Evolutionary conservation across 2,888 invertebrate genomes (phyloP).

Genomic region (Oligia latruncula): DNA sequence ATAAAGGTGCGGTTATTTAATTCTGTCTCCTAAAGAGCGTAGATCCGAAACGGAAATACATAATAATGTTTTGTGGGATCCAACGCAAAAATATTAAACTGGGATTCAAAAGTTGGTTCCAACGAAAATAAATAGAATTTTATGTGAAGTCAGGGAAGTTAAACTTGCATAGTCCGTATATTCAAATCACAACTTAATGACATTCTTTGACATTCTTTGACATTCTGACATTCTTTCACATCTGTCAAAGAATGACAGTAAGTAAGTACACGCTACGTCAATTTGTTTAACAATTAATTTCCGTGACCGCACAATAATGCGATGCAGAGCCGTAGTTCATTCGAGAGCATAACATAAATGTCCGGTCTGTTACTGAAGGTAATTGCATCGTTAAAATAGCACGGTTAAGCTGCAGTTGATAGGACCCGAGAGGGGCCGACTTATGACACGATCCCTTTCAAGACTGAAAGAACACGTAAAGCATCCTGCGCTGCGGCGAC

Average conservation of each 20-base stretch:
- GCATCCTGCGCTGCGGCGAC: neutral
- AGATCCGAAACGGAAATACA: too few relatives aligned
- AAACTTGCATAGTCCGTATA: neutral
- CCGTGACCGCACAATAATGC: slow-evolving; percentile 1
- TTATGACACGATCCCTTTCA: slow-evolving; percentile 35
- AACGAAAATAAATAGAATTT: neutral
- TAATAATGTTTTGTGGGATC: too few relatives aligned
- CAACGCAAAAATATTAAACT: too few relatives aligned
- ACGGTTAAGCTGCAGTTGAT: slow-evolving; percentile 20
- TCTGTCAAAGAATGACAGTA: neutral
- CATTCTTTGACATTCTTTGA: neutral
- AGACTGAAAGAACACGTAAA: slow-evolving; percentile 21
- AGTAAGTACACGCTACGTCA: neutral
- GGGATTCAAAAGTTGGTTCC: too few relatives aligned
- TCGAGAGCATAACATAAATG: slow-evolving; percentile 15
- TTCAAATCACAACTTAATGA: neutral
- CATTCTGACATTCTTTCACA: neutral
- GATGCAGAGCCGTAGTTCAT: neutral
- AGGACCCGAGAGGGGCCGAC: neutral
- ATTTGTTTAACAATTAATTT: neutral
- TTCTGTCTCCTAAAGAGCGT: neutral
- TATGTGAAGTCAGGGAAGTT: neutral
- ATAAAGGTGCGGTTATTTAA: slow-evolving; percentile 9
- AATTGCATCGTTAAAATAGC: slow-evolving; percentile 36
- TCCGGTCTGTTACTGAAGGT: slow-evolving; percentile 6